Conservation (phyloP, 2,888 invertebrate species). For the Alloplasta piceator region DNA sequence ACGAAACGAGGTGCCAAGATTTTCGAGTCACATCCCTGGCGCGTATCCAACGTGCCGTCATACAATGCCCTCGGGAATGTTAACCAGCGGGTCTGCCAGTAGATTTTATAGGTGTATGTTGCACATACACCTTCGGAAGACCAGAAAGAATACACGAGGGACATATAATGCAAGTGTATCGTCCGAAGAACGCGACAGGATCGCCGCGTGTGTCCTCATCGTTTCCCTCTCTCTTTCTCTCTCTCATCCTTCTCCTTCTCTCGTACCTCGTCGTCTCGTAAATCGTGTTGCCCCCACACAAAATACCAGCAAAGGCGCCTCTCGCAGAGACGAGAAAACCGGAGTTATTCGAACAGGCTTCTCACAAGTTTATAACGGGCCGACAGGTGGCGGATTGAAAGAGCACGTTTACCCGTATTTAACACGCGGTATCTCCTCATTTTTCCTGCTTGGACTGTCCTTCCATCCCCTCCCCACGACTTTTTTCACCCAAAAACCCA, state of each 20-base stretch:
- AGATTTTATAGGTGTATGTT: too few relatives aligned
- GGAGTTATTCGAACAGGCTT: constrained; percentile 71
- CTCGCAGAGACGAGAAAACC: constrained; percentile 62
- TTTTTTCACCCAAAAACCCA: too few relatives aligned
- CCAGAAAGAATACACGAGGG: not conserved
- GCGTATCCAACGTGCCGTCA: constrained; percentile 37
- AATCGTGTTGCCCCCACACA: constrained; percentile 3
- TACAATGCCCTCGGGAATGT: constrained; percentile 37
- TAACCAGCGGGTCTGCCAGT: constrained; percentile 9
- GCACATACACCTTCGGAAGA: too few relatives aligned
- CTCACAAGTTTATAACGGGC: constrained; percentile 76
- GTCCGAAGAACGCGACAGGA: constrained; percentile 38
- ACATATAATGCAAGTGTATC: constrained; percentile 7
- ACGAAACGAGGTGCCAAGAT: constrained; percentile 43
- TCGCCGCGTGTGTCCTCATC: constrained; percentile 31
- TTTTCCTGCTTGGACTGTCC: too few relatives aligned
- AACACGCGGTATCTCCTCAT: too few relatives aligned
- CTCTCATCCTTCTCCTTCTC: not conserved
- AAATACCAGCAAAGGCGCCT: not conserved
- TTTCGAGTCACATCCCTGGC: constrained; percentile 51
- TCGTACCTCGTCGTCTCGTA: constrained; percentile 11
- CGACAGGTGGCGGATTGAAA: constrained; percentile 79
- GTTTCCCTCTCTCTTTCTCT: too few relatives aligned
- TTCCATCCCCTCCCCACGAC: too few relatives aligned
- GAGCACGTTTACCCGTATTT: constrained; percentile 75